phyloP scores from a whole-genome alignment of 2,888 invertebrate genomes.

The Pantelozetes paolii region DNA sequence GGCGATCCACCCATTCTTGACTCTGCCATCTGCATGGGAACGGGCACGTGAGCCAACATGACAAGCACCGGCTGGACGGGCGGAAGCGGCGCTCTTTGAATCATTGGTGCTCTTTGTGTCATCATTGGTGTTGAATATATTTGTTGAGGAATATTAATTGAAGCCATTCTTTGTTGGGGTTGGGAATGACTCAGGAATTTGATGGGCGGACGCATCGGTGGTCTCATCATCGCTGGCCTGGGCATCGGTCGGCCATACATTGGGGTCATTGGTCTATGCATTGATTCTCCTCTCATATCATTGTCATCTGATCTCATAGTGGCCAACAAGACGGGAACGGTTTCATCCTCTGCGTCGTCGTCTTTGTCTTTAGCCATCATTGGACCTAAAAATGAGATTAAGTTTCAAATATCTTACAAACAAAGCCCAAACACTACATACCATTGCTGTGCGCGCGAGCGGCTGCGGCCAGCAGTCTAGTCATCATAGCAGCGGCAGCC shows the following conservation, averaged over 20 bases:
- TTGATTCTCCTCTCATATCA: background rate
- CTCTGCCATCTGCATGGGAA: constrained; percentile 37
- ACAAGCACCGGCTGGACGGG: constrained; percentile 38
- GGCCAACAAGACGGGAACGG: constrained; percentile 38
- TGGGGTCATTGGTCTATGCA: background rate
- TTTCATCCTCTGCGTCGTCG: constrained; percentile 40
- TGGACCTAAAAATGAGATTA: constrained; percentile 21
- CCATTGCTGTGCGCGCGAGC: constrained; percentile 34
- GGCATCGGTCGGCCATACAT: constrained; percentile 43
- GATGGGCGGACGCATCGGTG: constrained; percentile 19
- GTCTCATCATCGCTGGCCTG: constrained; percentile 34
- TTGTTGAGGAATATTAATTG: constrained; percentile 14
- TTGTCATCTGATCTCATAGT: constrained; percentile 33
- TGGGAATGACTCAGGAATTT: background rate
- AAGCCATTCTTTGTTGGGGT: constrained; percentile 21
- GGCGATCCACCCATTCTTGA: background rate
- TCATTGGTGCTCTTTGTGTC: background rate
- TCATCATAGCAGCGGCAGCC: constrained; percentile 44
- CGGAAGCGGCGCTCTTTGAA: background rate
- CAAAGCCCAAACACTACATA: background rate
- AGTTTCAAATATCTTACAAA: too few species aligned
- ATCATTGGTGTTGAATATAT: background rate
- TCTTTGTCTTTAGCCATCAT: constrained; percentile 41
- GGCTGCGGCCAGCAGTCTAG: constrained; percentile 42
- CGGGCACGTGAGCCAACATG: constrained; percentile 38